These are phyloP conservation scores for Monochamus alternatus DNA, from an alignment of 2,888 invertebrate species.

Conservation along the genomic window DNA sequence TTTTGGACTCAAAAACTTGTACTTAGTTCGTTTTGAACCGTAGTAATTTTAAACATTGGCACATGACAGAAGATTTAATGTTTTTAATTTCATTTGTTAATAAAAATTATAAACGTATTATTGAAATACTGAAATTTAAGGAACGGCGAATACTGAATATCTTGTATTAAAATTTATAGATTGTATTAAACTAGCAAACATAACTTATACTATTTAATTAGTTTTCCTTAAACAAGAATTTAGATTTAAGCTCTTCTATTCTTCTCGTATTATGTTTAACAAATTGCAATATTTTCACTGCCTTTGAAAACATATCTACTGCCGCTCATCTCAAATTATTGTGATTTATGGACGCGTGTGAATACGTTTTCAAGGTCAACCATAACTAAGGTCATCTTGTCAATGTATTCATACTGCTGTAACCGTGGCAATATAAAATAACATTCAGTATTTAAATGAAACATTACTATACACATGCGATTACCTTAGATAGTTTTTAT, in stretches of 20 bases:
- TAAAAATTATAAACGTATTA: neutral
- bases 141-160: constrained; percentile 18
- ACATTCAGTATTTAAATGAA: neutral
- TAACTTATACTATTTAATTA: constrained; percentile 28
- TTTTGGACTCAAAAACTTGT: neutral
- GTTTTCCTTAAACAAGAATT: neutral
- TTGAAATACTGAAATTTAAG: neutral
- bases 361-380: neutral
- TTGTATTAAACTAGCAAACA: constrained; percentile 17
- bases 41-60: neutral
- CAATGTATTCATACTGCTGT: neutral
- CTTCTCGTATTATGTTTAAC: constrained; percentile 36
- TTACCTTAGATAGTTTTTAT: neutral
- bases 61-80: neutral
- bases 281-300: constrained; percentile 57
- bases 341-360: constrained; percentile 49
- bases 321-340: constrained; percentile 56
- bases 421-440: constrained; percentile 15
- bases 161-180: constrained; percentile 33
- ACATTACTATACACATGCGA: neutral
- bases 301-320: constrained; percentile 51
- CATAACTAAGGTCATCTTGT: neutral
- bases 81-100: neutral
- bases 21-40: too few relatives aligned
- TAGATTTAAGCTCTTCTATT: constrained; percentile 18